These are phyloP conservation scores for Amblyteles armatorius DNA, from an alignment of 2,888 invertebrate species.

Conservation along the genomic window DNA sequence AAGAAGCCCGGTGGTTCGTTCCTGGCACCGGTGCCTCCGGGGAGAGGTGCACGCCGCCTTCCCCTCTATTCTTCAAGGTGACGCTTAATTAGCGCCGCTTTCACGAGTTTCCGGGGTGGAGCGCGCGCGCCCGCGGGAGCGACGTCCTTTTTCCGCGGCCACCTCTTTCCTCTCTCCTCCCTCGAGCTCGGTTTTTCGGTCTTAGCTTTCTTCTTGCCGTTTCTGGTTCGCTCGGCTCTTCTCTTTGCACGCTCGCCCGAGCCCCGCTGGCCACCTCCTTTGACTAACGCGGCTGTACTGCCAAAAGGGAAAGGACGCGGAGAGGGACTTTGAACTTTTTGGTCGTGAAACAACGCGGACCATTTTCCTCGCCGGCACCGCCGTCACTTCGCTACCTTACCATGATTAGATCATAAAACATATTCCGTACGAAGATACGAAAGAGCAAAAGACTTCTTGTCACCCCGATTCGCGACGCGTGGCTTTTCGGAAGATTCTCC, in stretches of 20 bases:
- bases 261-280: slow-evolving; percentile 27
- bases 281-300: slow-evolving; percentile 44
- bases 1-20: slow-evolving; percentile 53
- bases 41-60: slow-evolving; percentile 54
- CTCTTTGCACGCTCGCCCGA: slow-evolving; percentile 42
- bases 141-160: slow-evolving; percentile 57
- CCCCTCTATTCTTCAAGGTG: slow-evolving; percentile 76
- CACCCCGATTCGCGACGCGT: no score
- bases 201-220: slow-evolving; percentile 48
- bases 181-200: slow-evolving; percentile 29
- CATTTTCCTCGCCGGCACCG: background rate
- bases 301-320: slow-evolving; percentile 14
- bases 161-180: slow-evolving; percentile 22
- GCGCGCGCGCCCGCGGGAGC: slow-evolving; percentile 5
- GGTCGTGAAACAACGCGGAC: background rate
- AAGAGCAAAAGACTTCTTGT: background rate
- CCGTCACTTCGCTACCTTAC: background rate
- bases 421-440: background rate
- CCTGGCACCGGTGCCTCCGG: slow-evolving; percentile 27
- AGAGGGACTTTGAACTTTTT: background rate
- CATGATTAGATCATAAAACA: background rate
- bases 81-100: slow-evolving; percentile 79
- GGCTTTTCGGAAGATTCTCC: no score
- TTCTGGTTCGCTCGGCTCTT: slow-evolving; percentile 48
- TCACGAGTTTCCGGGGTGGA: slow-evolving; percentile 73